Evolutionary conservation across 2,797 vertebrate species (phyloP).

Genomic region (Crypturellus tataupa): DNA sequence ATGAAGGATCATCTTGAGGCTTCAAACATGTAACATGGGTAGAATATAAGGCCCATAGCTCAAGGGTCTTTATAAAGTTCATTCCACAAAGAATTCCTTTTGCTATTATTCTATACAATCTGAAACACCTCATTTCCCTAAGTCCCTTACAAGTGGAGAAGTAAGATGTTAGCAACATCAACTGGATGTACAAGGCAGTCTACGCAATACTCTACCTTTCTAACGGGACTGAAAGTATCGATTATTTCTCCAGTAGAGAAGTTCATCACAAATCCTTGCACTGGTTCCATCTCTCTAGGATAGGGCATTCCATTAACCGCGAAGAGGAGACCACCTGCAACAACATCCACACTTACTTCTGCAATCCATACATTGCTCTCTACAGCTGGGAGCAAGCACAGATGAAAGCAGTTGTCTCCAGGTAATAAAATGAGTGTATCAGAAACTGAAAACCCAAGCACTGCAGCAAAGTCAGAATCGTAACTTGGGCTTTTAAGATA

Average conservation of each 20-base stretch:
- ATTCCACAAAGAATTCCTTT: background rate
- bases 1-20: background rate
- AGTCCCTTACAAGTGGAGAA: background rate
- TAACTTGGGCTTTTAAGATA: background rate
- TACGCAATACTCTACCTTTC: conserved; percentile 83
- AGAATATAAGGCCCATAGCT: background rate
- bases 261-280: conserved; percentile 92
- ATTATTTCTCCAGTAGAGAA: conserved; percentile 92
- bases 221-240: conserved; percentile 89
- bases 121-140: background rate
- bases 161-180: background rate
- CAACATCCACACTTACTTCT: conserved; percentile 28
- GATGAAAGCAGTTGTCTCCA: background rate
- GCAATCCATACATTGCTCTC: background rate
- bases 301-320: conserved; percentile 91
- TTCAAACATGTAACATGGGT: background rate
- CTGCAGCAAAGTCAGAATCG: background rate
- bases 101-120: background rate
- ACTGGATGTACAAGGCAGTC: background rate
- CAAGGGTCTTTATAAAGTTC: background rate
- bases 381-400: background rate
- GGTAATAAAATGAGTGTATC: background rate
- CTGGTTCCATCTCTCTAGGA: conserved; percentile 78
- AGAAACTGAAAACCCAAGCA: background rate
- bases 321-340: conserved; percentile 90